A percentile compares a stretch with the other conserved stretches of the same genome.
Evolutionary conservation across 2,113 vertebrate genomes (phyloP).

Genomic region (Melanotaenia duboulayi): DNA sequence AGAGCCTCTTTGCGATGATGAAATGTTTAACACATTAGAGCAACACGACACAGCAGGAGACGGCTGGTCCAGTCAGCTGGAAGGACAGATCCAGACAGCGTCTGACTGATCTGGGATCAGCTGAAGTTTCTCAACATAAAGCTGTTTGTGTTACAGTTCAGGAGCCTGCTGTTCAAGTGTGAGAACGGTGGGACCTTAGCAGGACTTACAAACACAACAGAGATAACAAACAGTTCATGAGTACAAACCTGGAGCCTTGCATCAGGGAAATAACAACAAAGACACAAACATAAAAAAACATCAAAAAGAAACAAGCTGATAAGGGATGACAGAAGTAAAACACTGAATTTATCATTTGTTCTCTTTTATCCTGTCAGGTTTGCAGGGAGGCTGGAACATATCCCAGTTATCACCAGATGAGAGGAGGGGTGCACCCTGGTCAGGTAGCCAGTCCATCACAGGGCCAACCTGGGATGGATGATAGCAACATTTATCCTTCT

Average conservation of each 20-base stretch:
- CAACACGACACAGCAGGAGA: slow-evolving; percentile 2
- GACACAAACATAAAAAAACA: too few relatives aligned
- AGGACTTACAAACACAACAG: background rate
- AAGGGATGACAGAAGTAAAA: too few relatives aligned
- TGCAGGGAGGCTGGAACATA: too few relatives aligned
- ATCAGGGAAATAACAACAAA: background rate
- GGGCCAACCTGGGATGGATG: too few relatives aligned
- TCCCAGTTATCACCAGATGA: too few relatives aligned
- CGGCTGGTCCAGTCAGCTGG: background rate
- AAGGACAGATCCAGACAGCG: background rate
- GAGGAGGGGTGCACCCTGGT: too few relatives aligned
- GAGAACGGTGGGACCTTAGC: background rate
- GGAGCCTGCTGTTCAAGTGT: background rate
- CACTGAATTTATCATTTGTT: too few relatives aligned
- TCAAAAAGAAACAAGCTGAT: too few relatives aligned
- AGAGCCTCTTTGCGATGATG: slow-evolving; percentile 24
- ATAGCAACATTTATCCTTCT: too few relatives aligned
- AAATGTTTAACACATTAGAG: slow-evolving; percentile 16
- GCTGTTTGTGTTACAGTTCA: background rate
- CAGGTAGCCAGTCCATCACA: too few relatives aligned
- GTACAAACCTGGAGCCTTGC: background rate
- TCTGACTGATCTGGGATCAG: slow-evolving; percentile 14
- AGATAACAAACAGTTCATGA: background rate
- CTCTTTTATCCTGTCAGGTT: too few relatives aligned
- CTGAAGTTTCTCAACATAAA: background rate